Conservation (phyloP, 2,113 vertebrate species). For the Corythaixoides concolor region DNA sequence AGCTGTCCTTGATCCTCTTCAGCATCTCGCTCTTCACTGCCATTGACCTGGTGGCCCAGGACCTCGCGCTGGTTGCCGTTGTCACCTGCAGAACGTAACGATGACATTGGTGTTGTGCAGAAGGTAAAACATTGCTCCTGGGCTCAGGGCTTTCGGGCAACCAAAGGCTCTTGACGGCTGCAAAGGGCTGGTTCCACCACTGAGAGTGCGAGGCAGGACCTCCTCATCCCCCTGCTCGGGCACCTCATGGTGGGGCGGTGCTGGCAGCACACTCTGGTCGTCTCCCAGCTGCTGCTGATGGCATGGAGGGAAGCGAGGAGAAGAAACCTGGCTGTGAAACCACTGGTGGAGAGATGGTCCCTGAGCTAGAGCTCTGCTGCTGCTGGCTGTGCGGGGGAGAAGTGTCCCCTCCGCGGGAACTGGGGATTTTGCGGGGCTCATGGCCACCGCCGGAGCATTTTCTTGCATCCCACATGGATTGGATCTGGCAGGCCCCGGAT, state of each 20-base stretch:
- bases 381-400: fast-evolving
- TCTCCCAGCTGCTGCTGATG: too few species aligned
- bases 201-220: neutral
- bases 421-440: fast-evolving
- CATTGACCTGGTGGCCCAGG: neutral
- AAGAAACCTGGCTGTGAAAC: slow-evolving; percentile 25
- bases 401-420: fast-evolving
- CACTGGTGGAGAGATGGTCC: neutral
- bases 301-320: neutral
- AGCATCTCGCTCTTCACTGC: neutral
- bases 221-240: too few species aligned
- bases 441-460: neutral
- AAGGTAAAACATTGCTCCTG: neutral
- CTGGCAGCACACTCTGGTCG: neutral
- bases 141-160: neutral
- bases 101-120: neutral
- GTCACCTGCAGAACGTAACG: neutral
- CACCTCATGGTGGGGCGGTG: too few species aligned
- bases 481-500: neutral
- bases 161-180: neutral
- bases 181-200: neutral
- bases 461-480: neutral
- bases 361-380: neutral
- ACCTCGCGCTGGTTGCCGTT: neutral
- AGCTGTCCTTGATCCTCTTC: slow-evolving; percentile 1